phyloP scores from a whole-genome alignment of 1,140 invertebrate genomes.

The Drepana arcuata region DNA sequence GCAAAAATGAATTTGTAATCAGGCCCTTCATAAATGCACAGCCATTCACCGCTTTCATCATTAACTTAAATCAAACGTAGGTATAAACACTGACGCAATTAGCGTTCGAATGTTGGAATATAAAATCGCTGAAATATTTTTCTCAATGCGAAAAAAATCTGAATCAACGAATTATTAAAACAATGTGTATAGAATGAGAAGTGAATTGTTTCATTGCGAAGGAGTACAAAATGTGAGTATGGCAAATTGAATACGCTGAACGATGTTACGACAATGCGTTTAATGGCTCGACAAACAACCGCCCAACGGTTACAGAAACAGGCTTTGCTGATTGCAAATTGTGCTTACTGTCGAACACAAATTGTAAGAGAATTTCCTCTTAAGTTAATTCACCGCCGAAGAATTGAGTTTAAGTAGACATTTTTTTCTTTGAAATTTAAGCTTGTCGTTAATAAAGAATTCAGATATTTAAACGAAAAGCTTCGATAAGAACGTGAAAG shows the following conservation, averaged over 20 bases:
- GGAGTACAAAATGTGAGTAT: too few relatives aligned
- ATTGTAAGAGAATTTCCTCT: constrained; percentile 40
- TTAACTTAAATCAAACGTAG: too few relatives aligned
- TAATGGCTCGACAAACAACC: constrained; percentile 32
- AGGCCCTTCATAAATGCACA: too few relatives aligned
- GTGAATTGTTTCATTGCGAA: too few relatives aligned
- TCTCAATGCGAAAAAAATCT: too few relatives aligned
- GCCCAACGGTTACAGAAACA: constrained; percentile 27
- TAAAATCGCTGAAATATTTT: too few relatives aligned
- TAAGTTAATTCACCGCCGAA: constrained; percentile 34
- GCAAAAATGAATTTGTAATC: too few relatives aligned
- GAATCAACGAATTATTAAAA: too few relatives aligned
- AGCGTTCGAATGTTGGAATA: too few relatives aligned
- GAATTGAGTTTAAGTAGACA: constrained; percentile 36
- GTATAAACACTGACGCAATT: too few relatives aligned
- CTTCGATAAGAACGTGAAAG: neutral
- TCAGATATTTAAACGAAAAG: constrained; percentile 13
- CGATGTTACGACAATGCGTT: constrained; percentile 24
- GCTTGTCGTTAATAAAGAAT: constrained; percentile 18
- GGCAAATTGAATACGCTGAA: constrained; percentile 5
- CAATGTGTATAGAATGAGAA: too few relatives aligned
- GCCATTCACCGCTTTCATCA: too few relatives aligned
- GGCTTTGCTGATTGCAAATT: constrained; percentile 58
- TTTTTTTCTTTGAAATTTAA: constrained; percentile 15
- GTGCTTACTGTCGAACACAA: constrained; percentile 43